Percentiles rank a stretch among this genome's conserved stretches.
Conservation (phyloP, 2,113 vertebrate species). For the Phalacrocorax aristotelis region DNA sequence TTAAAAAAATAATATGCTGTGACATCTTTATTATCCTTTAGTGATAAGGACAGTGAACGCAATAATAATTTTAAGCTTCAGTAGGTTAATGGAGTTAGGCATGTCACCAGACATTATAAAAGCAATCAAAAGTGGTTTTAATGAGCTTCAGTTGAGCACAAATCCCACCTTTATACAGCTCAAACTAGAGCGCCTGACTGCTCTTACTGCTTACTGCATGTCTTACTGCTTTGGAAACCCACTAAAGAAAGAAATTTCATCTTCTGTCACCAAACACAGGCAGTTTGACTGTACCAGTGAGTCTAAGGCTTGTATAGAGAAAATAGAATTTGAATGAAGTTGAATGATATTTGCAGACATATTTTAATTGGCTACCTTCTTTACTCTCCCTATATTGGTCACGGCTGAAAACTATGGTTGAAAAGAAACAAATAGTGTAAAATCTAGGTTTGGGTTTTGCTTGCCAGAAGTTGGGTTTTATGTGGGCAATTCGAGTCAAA, state of each 20-base stretch:
- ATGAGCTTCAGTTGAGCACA: background rate
- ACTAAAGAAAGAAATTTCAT: background rate
- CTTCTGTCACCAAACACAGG: background rate
- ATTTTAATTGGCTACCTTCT: background rate
- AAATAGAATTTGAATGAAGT: background rate
- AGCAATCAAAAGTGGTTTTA: slow-evolving; percentile 36
- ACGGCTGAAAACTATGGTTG: background rate
- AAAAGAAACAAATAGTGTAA: background rate
- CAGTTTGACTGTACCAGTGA: background rate
- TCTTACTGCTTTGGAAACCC: background rate
- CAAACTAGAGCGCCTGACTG: background rate
- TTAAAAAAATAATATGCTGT: slow-evolving; percentile 14
- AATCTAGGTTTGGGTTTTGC: background rate
- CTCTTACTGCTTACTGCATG: no score
- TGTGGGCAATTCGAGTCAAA: background rate
- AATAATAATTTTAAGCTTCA: slow-evolving; percentile 44
- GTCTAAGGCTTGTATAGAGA: background rate
- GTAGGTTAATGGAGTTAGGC: slow-evolving; percentile 34
- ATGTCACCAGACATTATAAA: slow-evolving; percentile 16
- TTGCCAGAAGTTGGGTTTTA: background rate
- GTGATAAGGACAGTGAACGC: slow-evolving; percentile 21
- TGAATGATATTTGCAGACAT: background rate
- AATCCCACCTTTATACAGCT: background rate
- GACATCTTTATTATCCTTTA: slow-evolving; percentile 51
- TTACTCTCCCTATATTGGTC: background rate